These are phyloP conservation scores for Vulpes vulpes DNA, from an alignment of 2,113 vertebrate genomes.

Conservation along the genomic window DNA sequence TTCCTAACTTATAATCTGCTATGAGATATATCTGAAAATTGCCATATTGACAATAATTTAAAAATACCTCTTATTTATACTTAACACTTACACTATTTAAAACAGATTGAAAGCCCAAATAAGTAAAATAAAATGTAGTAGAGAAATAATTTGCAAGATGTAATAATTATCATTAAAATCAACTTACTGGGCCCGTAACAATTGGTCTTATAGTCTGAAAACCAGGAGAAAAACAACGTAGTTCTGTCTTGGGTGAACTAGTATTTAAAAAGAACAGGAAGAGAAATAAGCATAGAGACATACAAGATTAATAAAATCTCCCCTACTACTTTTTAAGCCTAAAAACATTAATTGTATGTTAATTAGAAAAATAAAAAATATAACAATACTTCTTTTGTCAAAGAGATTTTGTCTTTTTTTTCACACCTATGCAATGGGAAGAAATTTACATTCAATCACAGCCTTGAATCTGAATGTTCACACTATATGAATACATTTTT, in stretches of 20 bases:
- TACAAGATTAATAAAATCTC: neutral
- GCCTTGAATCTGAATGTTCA: conserved; percentile 20
- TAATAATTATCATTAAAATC: conserved; percentile 56
- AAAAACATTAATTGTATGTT: neutral
- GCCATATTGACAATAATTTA: neutral
- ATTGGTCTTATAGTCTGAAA: neutral
- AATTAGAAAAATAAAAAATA: conserved; percentile 12
- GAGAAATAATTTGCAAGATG: conserved; percentile 1
- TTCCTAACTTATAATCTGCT: neutral
- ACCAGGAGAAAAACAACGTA: conserved; percentile 61
- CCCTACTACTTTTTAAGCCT: neutral
- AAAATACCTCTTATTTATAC: neutral
- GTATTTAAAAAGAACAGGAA: conserved; percentile 18
- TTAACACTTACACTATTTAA: conserved; percentile 32
- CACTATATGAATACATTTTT: neutral
- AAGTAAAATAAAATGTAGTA: conserved; percentile 18
- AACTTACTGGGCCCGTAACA: conserved; percentile 69
- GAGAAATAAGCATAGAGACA: conserved; percentile 15
- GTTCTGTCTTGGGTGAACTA: conserved; percentile 28
- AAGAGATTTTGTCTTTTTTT: conserved; percentile 51
- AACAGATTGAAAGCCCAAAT: neutral
- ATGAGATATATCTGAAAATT: neutral
- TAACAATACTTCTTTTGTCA: conserved; percentile 29
- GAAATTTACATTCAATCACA: conserved; percentile 24
- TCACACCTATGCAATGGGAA: conserved; percentile 6